A percentile compares a stretch with the other conserved stretches of the same genome.
Conservation (phyloP, 2,113 vertebrate genomes). For the Cathartes aura region DNA sequence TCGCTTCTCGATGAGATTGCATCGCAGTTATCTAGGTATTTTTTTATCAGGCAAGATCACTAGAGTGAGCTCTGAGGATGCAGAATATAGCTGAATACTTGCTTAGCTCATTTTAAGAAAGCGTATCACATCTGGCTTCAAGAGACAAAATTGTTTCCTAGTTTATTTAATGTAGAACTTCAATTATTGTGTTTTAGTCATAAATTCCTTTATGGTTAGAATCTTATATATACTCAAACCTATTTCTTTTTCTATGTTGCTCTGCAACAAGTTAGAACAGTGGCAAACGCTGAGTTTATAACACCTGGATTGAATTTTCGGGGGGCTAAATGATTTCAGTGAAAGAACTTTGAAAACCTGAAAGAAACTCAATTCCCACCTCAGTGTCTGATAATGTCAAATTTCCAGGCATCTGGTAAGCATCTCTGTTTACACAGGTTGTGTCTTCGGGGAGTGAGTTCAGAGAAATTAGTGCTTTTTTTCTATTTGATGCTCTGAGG, state of each 20-base stretch:
- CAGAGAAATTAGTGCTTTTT: background rate
- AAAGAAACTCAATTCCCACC: background rate
- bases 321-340: background rate
- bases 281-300: background rate
- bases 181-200: background rate
- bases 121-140: background rate
- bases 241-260: background rate
- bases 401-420: background rate
- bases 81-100: background rate
- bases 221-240: background rate
- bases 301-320: background rate
- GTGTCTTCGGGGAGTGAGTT: background rate
- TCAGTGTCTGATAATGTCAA: background rate
- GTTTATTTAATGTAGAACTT: background rate
- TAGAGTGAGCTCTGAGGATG: background rate
- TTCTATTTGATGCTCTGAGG: background rate
- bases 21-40: background rate
- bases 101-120: background rate
- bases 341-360: background rate
- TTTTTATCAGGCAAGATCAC: background rate
- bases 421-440: background rate
- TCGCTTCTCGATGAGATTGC: fast-evolving
- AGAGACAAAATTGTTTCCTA: background rate
- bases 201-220: background rate
- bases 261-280: background rate